Evolutionary conservation across 2,797 vertebrate genomes (phyloP).

Genomic region (Pristis pectinata): DNA sequence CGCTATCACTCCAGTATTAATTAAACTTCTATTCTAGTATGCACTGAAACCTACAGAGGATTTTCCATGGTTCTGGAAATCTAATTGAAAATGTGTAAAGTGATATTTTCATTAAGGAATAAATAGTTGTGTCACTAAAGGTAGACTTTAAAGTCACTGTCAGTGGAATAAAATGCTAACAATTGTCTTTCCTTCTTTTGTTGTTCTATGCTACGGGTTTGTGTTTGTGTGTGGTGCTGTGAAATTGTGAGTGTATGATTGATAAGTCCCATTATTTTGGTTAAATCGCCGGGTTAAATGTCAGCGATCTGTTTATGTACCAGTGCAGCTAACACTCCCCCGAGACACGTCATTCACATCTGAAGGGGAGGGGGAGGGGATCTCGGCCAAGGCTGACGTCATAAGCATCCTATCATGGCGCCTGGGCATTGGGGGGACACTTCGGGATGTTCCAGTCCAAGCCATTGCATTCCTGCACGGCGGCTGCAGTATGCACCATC

Average conservation of each 20-base stretch:
- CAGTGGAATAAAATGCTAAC: conserved; percentile 18
- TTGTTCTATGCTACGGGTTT: neutral
- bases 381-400: no score
- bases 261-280: conserved; percentile 41
- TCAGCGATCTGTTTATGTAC: conserved; percentile 41
- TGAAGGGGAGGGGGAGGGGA: neutral
- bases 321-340: conserved; percentile 30
- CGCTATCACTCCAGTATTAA: neutral
- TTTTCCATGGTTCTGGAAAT: neutral
- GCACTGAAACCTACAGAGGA: neutral
- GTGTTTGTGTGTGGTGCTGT: conserved; percentile 40
- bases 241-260: conserved; percentile 40
- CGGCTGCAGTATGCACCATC: no score
- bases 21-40: neutral
- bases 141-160: conserved; percentile 21
- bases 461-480: neutral
- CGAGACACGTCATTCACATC: conserved; percentile 37
- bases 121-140: neutral
- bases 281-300: conserved; percentile 44
- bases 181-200: neutral
- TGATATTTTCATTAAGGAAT: conserved; percentile 34
- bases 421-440: neutral
- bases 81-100: conserved; percentile 32
- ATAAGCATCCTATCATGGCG: neutral
- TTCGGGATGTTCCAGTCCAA: neutral